phyloP scores from a whole-genome alignment of 37 sponge, comb jelly and placozoan genomes.

The Aphrocallistes beatrix region DNA sequence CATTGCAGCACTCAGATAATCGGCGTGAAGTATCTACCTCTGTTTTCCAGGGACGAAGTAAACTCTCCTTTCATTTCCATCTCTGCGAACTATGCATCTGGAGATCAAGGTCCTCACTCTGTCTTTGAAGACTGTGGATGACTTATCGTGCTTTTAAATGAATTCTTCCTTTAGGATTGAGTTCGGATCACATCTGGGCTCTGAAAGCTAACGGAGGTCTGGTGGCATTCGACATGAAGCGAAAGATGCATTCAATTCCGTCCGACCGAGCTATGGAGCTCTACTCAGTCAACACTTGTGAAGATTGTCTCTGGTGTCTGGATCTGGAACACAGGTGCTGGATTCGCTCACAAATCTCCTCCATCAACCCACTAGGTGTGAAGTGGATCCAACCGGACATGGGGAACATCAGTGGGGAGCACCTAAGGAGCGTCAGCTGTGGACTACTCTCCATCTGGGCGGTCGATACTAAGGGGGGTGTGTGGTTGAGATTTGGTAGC shows the following conservation, averaged over 20 bases:
- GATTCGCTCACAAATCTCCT: constrained; percentile 47
- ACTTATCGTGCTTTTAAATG: too few relatives aligned
- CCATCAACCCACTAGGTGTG: constrained; percentile 38
- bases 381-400: constrained; percentile 63
- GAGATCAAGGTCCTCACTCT: constrained; percentile 2
- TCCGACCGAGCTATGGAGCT: background rate
- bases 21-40: background rate
- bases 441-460: constrained; percentile 63
- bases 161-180: background rate
- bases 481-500: constrained; percentile 66
- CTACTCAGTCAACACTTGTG: constrained; percentile 31
- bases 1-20: background rate
- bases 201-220: background rate
- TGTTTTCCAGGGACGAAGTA: background rate
- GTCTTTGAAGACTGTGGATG: background rate
- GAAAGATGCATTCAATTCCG: background rate
- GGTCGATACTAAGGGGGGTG: constrained; percentile 46
- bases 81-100: background rate
- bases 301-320: constrained; percentile 49
- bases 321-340: constrained; percentile 26
- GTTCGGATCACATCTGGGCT: background rate
- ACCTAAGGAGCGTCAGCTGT: constrained; percentile 28
- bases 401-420: constrained; percentile 34
- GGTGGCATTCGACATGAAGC: background rate
- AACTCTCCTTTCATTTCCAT: background rate